A percentile compares a stretch with the other conserved stretches of the same genome.
Evolutionary conservation across 2,797 vertebrate genomes (phyloP).

Genomic region (Tenualosa thibaudeaui): DNA sequence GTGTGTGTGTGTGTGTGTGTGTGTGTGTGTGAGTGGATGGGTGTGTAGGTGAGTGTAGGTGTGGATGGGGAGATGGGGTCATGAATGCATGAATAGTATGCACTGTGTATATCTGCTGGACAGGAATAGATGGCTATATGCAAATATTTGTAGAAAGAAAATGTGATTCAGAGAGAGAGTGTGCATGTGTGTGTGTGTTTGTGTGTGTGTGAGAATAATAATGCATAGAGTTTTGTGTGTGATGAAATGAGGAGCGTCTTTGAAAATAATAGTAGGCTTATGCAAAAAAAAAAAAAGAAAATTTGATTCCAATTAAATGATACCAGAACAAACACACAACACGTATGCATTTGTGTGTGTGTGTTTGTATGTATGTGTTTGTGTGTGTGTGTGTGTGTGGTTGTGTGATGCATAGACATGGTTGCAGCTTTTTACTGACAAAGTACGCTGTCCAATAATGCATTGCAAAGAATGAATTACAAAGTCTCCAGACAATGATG

Average conservation of each 20-base stretch:
- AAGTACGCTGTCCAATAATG: background rate
- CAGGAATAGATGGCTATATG: background rate
- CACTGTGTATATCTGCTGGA: background rate
- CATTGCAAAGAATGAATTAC: background rate
- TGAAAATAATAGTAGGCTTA: background rate
- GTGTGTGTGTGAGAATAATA: no score
- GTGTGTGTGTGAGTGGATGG: background rate
- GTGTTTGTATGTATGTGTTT: background rate
- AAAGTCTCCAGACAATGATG: background rate
- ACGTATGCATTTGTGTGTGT: background rate
- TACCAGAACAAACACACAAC: background rate
- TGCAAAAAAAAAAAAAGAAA: background rate
- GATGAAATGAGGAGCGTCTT: background rate
- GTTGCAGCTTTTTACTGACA: background rate
- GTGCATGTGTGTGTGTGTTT: no score
- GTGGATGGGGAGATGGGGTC: no score
- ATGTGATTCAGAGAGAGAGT: no score
- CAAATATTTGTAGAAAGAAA: background rate
- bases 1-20: conserved; percentile 25
- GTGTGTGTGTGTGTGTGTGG: background rate
- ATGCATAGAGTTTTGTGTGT: background rate
- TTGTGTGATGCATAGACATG: background rate
- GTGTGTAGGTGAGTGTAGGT: no score
- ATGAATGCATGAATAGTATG: background rate
- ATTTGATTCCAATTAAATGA: background rate